A percentile compares a stretch with the other conserved stretches of the same genome.
Conservation (phyloP, 2,888 invertebrate genomes). For the Chymomyza procnemis region DNA sequence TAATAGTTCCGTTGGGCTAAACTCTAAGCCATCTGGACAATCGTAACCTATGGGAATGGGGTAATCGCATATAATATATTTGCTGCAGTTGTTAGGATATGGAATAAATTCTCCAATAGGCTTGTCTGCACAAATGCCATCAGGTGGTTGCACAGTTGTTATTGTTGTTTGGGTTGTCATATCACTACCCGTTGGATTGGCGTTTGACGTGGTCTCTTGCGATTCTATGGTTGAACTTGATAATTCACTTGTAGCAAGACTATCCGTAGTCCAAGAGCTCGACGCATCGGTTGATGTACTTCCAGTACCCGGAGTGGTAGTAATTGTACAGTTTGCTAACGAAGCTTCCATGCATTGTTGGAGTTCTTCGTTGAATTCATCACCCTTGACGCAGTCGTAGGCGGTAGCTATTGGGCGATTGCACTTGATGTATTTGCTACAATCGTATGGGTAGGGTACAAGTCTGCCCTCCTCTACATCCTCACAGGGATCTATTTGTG, state of each 20-base stretch:
- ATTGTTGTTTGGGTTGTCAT: neutral
- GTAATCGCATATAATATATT: constrained; percentile 58
- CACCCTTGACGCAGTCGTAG: constrained; percentile 43
- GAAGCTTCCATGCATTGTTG: constrained; percentile 51
- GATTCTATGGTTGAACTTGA: neutral
- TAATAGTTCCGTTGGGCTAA: constrained; percentile 50
- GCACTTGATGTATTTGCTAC: constrained; percentile 62
- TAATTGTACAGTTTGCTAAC: constrained; percentile 50
- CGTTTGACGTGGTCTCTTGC: neutral
- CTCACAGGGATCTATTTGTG: constrained; percentile 58
- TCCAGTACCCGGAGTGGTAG: constrained; percentile 12
- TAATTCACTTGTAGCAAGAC: neutral
- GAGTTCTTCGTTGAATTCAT: constrained; percentile 52
- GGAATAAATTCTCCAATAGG: constrained; percentile 46
- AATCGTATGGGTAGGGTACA: constrained; percentile 64
- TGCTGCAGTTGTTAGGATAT: constrained; percentile 66
- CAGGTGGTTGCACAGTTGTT: constrained; percentile 23
- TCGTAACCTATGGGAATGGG: constrained; percentile 79
- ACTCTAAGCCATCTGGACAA: constrained; percentile 80
- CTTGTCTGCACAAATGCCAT: constrained; percentile 54
- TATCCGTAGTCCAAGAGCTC: neutral
- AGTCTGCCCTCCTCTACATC: constrained; percentile 29
- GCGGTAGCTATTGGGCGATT: constrained; percentile 51
- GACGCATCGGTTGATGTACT: neutral
- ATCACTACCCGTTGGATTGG: neutral